A percentile compares a stretch with the other conserved stretches of the same genome.
phyloP scores from a whole-genome alignment of 2,113 vertebrate genomes.

The Labeo catla region DNA sequence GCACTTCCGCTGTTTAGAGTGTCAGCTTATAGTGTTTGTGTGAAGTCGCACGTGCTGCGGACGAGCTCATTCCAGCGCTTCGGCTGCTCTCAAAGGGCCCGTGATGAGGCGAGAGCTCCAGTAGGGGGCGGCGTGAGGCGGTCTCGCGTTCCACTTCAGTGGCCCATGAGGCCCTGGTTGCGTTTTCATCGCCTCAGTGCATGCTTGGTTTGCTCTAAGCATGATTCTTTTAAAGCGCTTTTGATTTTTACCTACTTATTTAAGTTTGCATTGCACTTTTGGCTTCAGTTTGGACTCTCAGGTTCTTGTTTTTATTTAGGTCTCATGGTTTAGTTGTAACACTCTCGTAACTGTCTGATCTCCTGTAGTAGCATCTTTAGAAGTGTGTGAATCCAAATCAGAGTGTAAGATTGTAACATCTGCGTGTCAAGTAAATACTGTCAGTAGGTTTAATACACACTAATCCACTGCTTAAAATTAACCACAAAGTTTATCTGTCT shows the following conservation, averaged over 20 bases:
- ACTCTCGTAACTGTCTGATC: background rate
- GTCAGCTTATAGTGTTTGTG: constrained; percentile 25
- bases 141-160: background rate
- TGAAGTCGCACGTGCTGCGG: background rate
- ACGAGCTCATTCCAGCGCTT: background rate
- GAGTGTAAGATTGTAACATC: background rate
- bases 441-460: background rate
- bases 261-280: constrained; percentile 14
- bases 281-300: background rate
- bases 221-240: constrained; percentile 2
- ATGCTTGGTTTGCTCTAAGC: constrained; percentile 30
- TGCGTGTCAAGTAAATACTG: background rate
- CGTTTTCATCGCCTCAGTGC: background rate
- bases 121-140: background rate
- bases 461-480: background rate
- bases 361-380: background rate
- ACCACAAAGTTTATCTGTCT: background rate
- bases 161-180: background rate
- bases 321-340: background rate
- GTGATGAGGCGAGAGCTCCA: constrained; percentile 16
- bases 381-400: background rate
- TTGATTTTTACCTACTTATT: constrained; percentile 8
- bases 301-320: background rate
- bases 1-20: constrained; percentile 7
- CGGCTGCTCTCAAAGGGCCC: background rate